phyloP scores from a whole-genome alignment of 2,888 invertebrate genomes.

The Seladonia tumulorum region DNA sequence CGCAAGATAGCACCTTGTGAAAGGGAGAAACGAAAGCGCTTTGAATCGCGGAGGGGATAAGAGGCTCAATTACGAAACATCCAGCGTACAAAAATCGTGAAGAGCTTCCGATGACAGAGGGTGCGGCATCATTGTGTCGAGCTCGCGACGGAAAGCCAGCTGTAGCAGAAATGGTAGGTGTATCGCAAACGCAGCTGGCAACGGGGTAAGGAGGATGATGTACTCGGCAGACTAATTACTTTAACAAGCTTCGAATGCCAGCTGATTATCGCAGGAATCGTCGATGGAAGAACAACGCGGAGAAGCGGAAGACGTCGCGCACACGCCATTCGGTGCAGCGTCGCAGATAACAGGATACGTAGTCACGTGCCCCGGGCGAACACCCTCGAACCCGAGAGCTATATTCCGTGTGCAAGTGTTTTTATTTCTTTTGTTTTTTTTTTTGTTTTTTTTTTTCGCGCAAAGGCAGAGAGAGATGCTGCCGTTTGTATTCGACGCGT shows the following conservation, averaged over 20 bases:
- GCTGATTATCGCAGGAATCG: constrained; percentile 51
- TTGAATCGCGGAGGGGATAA: background rate
- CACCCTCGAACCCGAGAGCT: background rate
- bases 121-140: constrained; percentile 5
- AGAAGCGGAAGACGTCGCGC: constrained; percentile 23
- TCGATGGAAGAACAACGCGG: constrained; percentile 53
- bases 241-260: constrained; percentile 63
- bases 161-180: constrained; percentile 54
- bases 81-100: background rate
- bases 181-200: background rate
- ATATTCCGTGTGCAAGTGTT: background rate
- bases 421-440: background rate
- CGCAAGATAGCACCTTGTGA: background rate
- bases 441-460: background rate
- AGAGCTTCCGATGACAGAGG: background rate
- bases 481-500: constrained; percentile 12
- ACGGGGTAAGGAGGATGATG: background rate
- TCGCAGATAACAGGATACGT: constrained; percentile 6
- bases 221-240: constrained; percentile 59
- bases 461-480: background rate
- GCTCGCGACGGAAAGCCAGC: constrained; percentile 12
- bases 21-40: background rate
- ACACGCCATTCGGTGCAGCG: background rate
- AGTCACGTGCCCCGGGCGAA: background rate
- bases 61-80: constrained; percentile 9